These are phyloP conservation scores for Campodea augens DNA, from an alignment of 1,140 invertebrate species.

Conservation along the genomic window DNA sequence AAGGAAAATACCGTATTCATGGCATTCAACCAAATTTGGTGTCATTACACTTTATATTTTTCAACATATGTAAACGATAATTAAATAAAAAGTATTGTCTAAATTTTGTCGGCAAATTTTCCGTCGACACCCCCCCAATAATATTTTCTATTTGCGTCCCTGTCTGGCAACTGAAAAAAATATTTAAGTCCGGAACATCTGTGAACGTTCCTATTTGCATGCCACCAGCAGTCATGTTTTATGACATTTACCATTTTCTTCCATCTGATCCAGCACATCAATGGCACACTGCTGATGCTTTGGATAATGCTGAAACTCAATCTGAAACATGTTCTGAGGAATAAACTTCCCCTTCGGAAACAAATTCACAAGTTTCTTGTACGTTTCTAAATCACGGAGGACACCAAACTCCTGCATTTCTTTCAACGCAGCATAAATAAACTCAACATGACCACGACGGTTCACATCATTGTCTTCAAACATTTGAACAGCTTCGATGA, in stretches of 20 bases:
- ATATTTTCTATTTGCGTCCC: no score
- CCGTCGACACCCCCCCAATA: no score
- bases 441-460: constrained; percentile 69
- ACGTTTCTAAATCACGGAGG: constrained; percentile 72
- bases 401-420: constrained; percentile 81
- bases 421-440: constrained; percentile 72
- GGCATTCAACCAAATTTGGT: no score
- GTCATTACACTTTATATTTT: no score
- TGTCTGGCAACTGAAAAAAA: no score
- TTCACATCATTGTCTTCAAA: constrained; percentile 38
- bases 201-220: no score
- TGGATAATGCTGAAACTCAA: constrained; percentile 78
- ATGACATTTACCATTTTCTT: constrained; percentile 51
- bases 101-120: no score
- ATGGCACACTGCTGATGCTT: constrained; percentile 84
- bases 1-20: no score
- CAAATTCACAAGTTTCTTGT: constrained; percentile 75
- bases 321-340: constrained; percentile 56
- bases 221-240: not conserved
- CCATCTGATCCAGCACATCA: constrained; percentile 75
- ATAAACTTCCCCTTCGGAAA: constrained; percentile 84
- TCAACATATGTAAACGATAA: no score
- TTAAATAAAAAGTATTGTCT: no score
- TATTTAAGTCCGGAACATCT: no score
- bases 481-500: constrained; percentile 48